Evolutionary conservation across 1,140 invertebrate species (phyloP).

Genomic region (Heliconius congener): DNA sequence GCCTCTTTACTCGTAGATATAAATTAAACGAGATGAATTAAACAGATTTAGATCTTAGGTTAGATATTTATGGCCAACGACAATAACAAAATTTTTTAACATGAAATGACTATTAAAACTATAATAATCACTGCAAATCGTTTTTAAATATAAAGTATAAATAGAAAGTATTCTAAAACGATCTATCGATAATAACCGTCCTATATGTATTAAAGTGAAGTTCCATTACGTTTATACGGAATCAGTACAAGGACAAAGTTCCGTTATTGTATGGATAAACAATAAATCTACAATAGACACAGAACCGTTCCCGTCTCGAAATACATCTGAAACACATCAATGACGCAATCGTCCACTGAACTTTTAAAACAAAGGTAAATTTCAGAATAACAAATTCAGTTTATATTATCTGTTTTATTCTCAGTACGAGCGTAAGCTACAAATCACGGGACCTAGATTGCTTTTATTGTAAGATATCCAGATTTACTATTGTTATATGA

Average conservation of each 20-base stretch:
- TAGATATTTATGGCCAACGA: not conserved
- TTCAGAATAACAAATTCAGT: constrained; percentile 29
- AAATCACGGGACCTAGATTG: constrained; percentile 25
- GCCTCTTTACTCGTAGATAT: not conserved
- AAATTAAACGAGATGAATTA: not conserved
- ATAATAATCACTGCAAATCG: no score
- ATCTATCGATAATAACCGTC: no score
- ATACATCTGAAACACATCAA: constrained; percentile 31
- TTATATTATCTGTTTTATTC: constrained; percentile 30
- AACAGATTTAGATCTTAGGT: not conserved
- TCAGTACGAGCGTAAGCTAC: constrained; percentile 21
- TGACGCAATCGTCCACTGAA: constrained; percentile 34
- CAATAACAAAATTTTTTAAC: not conserved
- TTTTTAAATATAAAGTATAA: no score
- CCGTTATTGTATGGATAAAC: constrained; percentile 27
- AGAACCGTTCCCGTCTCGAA: constrained; percentile 24
- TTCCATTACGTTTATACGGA: constrained; percentile 24
- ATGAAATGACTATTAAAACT: no score
- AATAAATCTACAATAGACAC: constrained; percentile 36
- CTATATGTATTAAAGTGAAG: no score
- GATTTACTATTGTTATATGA: constrained; percentile 31
- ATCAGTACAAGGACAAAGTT: constrained; percentile 24
- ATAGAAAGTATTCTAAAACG: not conserved
- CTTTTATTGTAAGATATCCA: constrained; percentile 27
- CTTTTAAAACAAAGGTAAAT: constrained; percentile 35